Conservation (phyloP, 2,113 vertebrate species). For the Picathartes gymnocephalus region DNA sequence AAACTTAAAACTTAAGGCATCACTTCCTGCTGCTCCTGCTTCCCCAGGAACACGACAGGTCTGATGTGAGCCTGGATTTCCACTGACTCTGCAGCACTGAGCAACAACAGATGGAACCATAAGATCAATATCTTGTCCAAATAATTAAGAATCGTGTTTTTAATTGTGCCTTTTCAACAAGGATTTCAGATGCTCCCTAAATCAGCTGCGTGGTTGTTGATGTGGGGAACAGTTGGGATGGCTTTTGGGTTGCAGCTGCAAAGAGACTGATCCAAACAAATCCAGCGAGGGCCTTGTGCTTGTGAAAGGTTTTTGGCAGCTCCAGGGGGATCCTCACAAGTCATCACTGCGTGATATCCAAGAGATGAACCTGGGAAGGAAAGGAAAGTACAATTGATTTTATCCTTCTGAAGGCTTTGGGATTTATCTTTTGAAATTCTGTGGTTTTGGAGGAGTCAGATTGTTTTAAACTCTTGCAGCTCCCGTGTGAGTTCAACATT, state of each 20-base stretch:
- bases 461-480: neutral
- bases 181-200: neutral
- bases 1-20: too few species aligned
- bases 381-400: neutral
- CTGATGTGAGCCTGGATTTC: neutral
- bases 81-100: neutral
- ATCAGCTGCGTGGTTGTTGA: neutral
- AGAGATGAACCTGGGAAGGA: neutral
- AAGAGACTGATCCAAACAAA: neutral
- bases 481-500: rapidly evolving
- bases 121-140: neutral
- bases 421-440: neutral
- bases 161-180: slow-evolving; percentile 39
- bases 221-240: neutral
- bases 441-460: neutral
- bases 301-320: neutral
- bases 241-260: neutral
- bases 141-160: slow-evolving; percentile 45
- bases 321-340: neutral
- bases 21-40: neutral
- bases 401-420: neutral
- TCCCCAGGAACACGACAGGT: neutral
- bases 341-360: neutral
- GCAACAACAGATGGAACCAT: slow-evolving; percentile 43
- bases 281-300: rapidly evolving